Evolutionary conservation across 2,888 invertebrate genomes (phyloP).

Genomic region (Hecatera dysodea): DNA sequence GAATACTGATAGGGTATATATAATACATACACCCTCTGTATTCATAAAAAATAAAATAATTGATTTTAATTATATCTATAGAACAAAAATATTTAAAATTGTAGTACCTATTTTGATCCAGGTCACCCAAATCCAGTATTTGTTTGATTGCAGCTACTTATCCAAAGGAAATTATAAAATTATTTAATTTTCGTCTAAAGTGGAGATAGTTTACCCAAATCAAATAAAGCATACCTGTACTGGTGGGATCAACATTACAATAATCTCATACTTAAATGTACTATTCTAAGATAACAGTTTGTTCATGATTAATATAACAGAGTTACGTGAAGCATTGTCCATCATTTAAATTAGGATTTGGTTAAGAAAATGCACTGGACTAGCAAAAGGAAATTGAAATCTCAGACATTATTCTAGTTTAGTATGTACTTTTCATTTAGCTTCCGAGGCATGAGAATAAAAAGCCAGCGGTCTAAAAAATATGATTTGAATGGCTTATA

Average conservation of each 20-base stretch:
- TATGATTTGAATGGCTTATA: conserved; percentile 18
- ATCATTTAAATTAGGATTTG: conserved; percentile 28
- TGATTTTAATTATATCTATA: conserved; percentile 46
- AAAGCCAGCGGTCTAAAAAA: not conserved
- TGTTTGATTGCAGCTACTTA: conserved; percentile 37
- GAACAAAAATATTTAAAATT: conserved; percentile 51
- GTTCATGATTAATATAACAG: conserved; percentile 53
- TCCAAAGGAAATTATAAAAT: conserved; percentile 33
- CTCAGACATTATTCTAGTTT: conserved; percentile 49
- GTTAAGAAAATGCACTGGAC: conserved; percentile 59
- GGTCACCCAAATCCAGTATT: conserved; percentile 44
- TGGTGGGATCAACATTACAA: conserved; percentile 64
- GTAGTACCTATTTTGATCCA: conserved; percentile 42
- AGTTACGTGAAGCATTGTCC: conserved; percentile 54
- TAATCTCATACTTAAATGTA: conserved; percentile 61
- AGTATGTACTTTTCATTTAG: conserved; percentile 21
- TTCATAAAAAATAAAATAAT: conserved; percentile 39
- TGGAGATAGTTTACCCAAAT: conserved; percentile 50
- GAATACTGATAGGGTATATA: conserved; percentile 18
- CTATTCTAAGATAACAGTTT: conserved; percentile 56
- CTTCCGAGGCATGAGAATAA: conserved; percentile 1
- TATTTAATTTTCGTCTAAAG: conserved; percentile 41
- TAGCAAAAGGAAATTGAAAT: conserved; percentile 52
- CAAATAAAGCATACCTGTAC: conserved; percentile 51
- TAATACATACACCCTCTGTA: conserved; percentile 26